A percentile compares a stretch with the other conserved stretches of the same genome.
phyloP scores from a whole-genome alignment of 1,140 invertebrate species.

The Contarinia nasturtii region DNA sequence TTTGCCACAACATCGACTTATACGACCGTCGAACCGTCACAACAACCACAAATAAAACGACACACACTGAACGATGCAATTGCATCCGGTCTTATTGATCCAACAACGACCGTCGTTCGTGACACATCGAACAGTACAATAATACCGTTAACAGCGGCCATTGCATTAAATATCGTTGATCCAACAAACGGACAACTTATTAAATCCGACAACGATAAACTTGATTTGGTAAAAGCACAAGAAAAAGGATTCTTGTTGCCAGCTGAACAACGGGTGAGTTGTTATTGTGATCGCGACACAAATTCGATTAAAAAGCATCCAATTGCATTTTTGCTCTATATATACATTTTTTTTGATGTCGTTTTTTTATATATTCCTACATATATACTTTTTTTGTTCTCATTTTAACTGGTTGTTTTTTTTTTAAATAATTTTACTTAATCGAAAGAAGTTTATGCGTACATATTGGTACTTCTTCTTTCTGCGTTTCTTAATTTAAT shows the following conservation, averaged over 20 bases:
- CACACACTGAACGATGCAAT: constrained; percentile 61
- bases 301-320: background rate
- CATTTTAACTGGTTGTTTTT: too few species aligned
- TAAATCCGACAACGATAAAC: constrained; percentile 39
- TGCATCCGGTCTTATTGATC: constrained; percentile 57
- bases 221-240: constrained; percentile 72
- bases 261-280: constrained; percentile 82
- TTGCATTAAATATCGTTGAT: constrained; percentile 58
- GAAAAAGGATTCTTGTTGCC: constrained; percentile 72
- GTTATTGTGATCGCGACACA: background rate
- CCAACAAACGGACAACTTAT: constrained; percentile 46
- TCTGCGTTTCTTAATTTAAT: too few species aligned
- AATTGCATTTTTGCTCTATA: background rate
- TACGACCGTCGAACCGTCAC: constrained; percentile 38
- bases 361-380: background rate
- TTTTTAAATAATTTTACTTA: too few species aligned
- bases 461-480: too few species aligned
- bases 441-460: too few species aligned
- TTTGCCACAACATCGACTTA: constrained; percentile 30
- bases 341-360: background rate
- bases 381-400: background rate
- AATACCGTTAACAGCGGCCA: constrained; percentile 55
- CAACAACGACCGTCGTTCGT: constrained; percentile 65
- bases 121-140: constrained; percentile 56
- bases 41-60: constrained; percentile 25